These are phyloP conservation scores for Macaca nemestrina DNA, from an alignment of 2,113 vertebrate species.

Conservation along the genomic window DNA sequence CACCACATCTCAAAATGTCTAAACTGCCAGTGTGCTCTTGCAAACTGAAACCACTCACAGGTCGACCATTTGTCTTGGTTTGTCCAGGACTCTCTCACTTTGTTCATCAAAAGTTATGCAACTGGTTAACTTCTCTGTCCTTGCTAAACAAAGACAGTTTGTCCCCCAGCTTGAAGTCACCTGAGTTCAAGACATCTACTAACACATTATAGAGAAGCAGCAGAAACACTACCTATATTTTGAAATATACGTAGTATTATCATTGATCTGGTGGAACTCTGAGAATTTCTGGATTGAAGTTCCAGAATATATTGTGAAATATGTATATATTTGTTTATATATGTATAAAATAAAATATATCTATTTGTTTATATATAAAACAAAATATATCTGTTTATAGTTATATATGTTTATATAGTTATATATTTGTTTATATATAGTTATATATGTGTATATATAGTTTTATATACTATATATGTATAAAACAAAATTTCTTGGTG, in stretches of 20 bases:
- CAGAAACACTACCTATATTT: background rate
- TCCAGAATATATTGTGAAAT: background rate
- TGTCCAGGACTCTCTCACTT: background rate
- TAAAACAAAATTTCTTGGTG: background rate
- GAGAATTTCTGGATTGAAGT: no score
- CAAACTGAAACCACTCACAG: background rate
- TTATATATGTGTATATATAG: background rate
- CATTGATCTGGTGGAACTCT: no score
- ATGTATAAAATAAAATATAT: background rate
- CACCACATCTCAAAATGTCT: background rate
- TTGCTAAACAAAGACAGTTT: rapidly evolving
- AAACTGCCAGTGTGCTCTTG: background rate
- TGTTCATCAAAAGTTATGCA: background rate
- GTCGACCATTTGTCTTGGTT: no score
- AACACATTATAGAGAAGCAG: background rate
- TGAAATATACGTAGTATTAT: no score
- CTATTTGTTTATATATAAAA: no score
- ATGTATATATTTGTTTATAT: background rate
- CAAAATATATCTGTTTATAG: no score
- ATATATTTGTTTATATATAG: background rate
- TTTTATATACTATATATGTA: background rate
- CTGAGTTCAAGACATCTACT: rapidly evolving
- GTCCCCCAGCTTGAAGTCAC: background rate
- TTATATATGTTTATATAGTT: background rate
- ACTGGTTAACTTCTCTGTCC: no score